Conservation (phyloP, 2,888 invertebrate species). For the Crocallis elinguaria region DNA sequence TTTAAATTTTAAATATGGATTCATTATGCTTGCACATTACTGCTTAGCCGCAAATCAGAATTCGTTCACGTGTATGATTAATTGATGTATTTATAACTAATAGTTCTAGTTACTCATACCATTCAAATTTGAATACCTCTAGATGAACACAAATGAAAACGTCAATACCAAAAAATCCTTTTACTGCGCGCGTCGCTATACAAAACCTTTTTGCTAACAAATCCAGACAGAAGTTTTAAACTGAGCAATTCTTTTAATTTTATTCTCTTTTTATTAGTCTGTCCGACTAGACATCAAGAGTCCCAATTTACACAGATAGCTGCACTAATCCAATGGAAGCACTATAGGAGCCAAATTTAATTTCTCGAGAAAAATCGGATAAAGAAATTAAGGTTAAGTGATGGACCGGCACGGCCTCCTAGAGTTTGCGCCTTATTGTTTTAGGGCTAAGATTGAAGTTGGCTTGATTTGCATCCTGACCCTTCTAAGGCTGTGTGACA, state of each 20-base stretch:
- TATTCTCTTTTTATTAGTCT: constrained; percentile 2
- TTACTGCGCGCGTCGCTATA: no score
- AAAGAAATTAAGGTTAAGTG: constrained; percentile 38
- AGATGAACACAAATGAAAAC: no score
- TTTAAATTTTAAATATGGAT: no score
- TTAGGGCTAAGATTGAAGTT: constrained; percentile 1
- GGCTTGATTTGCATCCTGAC: background rate
- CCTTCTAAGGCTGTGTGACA: constrained; percentile 16
- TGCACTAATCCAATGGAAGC: constrained; percentile 35
- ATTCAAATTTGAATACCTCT: no score
- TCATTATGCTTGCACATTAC: no score
- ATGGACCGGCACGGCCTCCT: constrained; percentile 1
- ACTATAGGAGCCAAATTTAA: constrained; percentile 36
- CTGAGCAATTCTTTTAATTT: background rate
- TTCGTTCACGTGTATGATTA: no score
- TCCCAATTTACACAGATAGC: constrained; percentile 16
- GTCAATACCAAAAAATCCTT: no score
- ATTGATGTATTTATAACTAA: no score
- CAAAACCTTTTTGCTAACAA: background rate
- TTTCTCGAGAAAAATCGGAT: constrained; percentile 39
- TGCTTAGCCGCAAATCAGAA: no score
- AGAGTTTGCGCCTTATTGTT: constrained; percentile 8
- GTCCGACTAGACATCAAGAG: constrained; percentile 6
- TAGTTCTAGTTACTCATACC: no score
- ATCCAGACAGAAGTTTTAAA: background rate